These are phyloP conservation scores for Mizuhopecten yessoensis DNA, from an alignment of 1,140 invertebrate genomes.

Conservation along the genomic window DNA sequence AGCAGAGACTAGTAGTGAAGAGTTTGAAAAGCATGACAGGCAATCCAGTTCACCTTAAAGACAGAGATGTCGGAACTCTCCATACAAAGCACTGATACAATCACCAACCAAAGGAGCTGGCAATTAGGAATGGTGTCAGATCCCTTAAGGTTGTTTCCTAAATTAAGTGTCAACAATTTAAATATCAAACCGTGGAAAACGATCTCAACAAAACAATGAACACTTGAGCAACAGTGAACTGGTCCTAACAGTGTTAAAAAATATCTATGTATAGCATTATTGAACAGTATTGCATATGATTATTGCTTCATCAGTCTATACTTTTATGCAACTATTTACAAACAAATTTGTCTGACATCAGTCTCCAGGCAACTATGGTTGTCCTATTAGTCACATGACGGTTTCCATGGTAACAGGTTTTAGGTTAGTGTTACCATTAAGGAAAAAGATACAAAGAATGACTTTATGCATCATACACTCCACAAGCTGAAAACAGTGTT, in stretches of 20 bases:
- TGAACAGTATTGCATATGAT: slow-evolving; percentile 9
- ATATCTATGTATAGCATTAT: neutral
- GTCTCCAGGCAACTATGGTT: neutral
- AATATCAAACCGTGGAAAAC: neutral
- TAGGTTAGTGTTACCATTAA: no score
- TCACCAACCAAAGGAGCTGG: neutral
- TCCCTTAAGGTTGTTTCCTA: neutral
- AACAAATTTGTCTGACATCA: neutral
- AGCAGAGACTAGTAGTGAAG: neutral
- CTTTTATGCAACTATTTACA: neutral
- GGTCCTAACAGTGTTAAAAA: slow-evolving; percentile 29
- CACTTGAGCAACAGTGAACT: slow-evolving; percentile 17
- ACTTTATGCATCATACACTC: no score
- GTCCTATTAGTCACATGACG: neutral
- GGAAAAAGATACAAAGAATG: no score
- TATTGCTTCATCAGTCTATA: neutral
- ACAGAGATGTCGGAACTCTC: neutral
- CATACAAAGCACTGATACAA: neutral
- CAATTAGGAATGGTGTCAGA: neutral
- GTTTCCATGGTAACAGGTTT: neutral
- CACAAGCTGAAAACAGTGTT: no score
- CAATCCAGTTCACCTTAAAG: neutral
- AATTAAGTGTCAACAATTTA: neutral
- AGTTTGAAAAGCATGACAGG: neutral
- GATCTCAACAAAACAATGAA: neutral